A percentile compares a stretch with the other conserved stretches of the same genome.
Evolutionary conservation across 2,797 vertebrate genomes (phyloP).

Genomic region (Gadopsis marmoratus): DNA sequence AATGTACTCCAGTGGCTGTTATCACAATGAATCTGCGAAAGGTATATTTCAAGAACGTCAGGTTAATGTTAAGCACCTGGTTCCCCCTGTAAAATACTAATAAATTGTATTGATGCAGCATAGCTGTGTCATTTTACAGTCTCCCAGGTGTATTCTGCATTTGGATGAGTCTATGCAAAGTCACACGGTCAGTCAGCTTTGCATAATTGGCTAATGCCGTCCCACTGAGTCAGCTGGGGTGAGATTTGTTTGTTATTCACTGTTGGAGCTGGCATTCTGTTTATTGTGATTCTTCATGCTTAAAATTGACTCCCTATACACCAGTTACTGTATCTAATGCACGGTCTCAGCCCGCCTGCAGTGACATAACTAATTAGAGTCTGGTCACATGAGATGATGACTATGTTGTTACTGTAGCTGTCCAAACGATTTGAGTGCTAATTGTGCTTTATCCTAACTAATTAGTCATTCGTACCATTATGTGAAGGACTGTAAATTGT

Average conservation of each 20-base stretch:
- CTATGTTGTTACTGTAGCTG: slow-evolving; percentile 45
- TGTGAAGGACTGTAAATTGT: not conserved
- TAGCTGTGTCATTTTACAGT: slow-evolving; percentile 16
- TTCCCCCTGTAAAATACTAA: slow-evolving; percentile 6
- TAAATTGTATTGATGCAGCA: not conserved
- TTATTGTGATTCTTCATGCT: slow-evolving; percentile 68
- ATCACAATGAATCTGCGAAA: slow-evolving; percentile 28
- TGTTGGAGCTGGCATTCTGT: slow-evolving; percentile 69
- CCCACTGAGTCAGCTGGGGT: slow-evolving; percentile 68
- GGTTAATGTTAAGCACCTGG: slow-evolving; percentile 8
- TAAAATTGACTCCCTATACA: slow-evolving; percentile 61
- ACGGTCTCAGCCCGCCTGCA: slow-evolving; percentile 43
- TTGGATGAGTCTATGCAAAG: slow-evolving; percentile 44
- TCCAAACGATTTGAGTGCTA: slow-evolving; percentile 44
- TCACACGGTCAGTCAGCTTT: slow-evolving; percentile 56
- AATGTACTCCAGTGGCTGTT: slow-evolving; percentile 7
- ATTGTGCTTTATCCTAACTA: slow-evolving; percentile 17
- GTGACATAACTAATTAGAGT: slow-evolving; percentile 61
- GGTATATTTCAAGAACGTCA: slow-evolving; percentile 12
- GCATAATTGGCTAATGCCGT: slow-evolving; percentile 64
- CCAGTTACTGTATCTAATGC: slow-evolving; percentile 60
- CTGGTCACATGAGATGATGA: slow-evolving; percentile 51
- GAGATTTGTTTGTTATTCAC: slow-evolving; percentile 77
- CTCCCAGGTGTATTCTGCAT: slow-evolving; percentile 51
- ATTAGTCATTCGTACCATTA: slow-evolving; percentile 13